A percentile compares a stretch with the other conserved stretches of the same genome.
phyloP scores from a whole-genome alignment of 2,113 vertebrate genomes.

The Erythrocercus mccallii region DNA sequence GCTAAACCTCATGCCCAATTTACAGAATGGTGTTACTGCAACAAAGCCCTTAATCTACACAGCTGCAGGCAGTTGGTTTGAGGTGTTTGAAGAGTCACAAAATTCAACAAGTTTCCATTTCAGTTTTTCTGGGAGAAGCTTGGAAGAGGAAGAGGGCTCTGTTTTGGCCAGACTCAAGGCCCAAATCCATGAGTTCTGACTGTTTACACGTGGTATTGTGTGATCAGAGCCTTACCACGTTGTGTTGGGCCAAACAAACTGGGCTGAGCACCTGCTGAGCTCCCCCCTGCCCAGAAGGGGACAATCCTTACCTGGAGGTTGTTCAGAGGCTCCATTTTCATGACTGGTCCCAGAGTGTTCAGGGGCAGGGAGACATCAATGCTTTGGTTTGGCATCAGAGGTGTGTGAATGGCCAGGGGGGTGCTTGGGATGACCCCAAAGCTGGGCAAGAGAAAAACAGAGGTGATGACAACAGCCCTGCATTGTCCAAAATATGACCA shows the following conservation, averaged over 20 bases:
- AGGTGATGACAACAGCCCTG: background rate
- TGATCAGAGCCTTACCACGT: background rate
- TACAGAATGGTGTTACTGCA: background rate
- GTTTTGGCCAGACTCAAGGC: background rate
- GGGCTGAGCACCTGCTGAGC: background rate
- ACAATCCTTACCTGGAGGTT: conserved; percentile 88
- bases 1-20: background rate
- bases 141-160: background rate
- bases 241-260: background rate
- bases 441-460: conserved; percentile 62
- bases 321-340: conserved; percentile 99
- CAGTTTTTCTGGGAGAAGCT: background rate
- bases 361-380: conserved; percentile 94
- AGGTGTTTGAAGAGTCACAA: background rate
- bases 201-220: background rate
- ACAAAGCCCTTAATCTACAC: background rate
- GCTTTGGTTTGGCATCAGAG: conserved; percentile 97
- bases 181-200: background rate
- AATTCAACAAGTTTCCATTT: background rate
- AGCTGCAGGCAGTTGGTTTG: background rate
- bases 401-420: conserved; percentile 90
- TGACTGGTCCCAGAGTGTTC: conserved; percentile 96
- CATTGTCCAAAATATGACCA: background rate
- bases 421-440: conserved; percentile 96
- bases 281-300: rapidly evolving